Conservation (phyloP, 2,797 vertebrate genomes). For the Pampus argenteus region DNA sequence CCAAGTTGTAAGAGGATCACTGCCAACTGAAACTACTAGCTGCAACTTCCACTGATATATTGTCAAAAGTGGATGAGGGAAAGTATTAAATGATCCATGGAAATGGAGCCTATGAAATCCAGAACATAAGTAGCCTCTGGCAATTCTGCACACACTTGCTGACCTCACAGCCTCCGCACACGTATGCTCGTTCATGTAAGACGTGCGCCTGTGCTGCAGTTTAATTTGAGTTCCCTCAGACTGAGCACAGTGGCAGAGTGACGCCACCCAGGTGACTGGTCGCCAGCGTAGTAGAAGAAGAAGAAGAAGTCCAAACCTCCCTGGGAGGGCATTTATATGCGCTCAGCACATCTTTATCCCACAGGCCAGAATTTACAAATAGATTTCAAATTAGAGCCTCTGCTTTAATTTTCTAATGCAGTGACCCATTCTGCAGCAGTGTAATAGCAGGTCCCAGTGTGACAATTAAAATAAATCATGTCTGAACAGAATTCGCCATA, state of each 20-base stretch:
- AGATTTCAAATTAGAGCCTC: conserved; percentile 88
- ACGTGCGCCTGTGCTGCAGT: conserved; percentile 61
- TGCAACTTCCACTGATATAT: conserved; percentile 42
- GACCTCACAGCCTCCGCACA: conserved; percentile 59
- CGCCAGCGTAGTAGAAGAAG: conserved; percentile 56
- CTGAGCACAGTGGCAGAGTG: conserved; percentile 46
- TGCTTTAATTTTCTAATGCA: conserved; percentile 92
- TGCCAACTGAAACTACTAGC: conserved; percentile 46
- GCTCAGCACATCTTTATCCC: conserved; percentile 83
- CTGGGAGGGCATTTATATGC: conserved; percentile 69
- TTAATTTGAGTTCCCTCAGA: conserved; percentile 73
- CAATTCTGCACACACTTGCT: conserved; percentile 59
- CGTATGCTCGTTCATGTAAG: conserved; percentile 66
- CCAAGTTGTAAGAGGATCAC: conserved; percentile 48
- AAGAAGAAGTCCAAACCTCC: conserved; percentile 54
- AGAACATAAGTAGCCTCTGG: conserved; percentile 72
- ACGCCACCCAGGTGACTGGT: conserved; percentile 71
- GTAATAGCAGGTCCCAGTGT: conserved; percentile 91
- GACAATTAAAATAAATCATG: conserved; percentile 97
- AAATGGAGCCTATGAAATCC: conserved; percentile 70
- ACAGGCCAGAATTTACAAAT: conserved; percentile 89
- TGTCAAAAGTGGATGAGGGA: conserved; percentile 58
- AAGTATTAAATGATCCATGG: conserved; percentile 74
- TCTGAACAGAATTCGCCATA: conserved; percentile 88
- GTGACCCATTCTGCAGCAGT: conserved; percentile 90